Percentiles rank a stretch among this genome's conserved stretches.
Conservation (phyloP, 2,113 vertebrate species). For the Cyanoliseus patagonus region DNA sequence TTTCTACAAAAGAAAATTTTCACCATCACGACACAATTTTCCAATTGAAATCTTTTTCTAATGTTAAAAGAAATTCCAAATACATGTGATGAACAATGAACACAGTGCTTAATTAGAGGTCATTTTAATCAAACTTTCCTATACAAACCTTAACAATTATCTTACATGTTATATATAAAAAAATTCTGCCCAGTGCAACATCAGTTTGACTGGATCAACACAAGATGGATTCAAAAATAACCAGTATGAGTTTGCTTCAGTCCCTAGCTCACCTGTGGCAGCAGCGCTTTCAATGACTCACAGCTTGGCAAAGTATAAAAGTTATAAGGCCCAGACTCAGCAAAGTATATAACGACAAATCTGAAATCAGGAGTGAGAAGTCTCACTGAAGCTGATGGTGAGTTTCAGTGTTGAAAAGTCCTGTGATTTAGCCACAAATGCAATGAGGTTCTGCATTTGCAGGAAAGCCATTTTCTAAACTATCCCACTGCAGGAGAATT, state of each 20-base stretch:
- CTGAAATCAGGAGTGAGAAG: neutral
- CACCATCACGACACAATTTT: neutral
- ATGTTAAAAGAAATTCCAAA: neutral
- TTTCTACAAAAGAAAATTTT: neutral
- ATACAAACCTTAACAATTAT: neutral
- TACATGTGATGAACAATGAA: neutral
- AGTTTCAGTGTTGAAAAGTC: neutral
- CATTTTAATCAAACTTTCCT: neutral
- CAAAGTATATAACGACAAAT: neutral
- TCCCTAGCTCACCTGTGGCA: neutral
- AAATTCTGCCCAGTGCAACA: neutral
- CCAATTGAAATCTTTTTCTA: neutral
- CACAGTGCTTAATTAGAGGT: neutral
- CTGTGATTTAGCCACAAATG: neutral
- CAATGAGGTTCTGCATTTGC: neutral
- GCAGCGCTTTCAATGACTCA: constrained; percentile 3
- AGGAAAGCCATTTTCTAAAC: neutral
- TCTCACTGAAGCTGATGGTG: constrained; percentile 12
- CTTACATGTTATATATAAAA: neutral
- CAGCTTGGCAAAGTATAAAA: neutral
- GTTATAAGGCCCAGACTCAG: neutral
- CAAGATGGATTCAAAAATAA: neutral
- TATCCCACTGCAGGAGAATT: neutral
- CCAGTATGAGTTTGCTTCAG: neutral
- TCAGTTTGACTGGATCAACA: neutral